Evolutionary conservation across 2,113 vertebrate species (phyloP), one percentile per base, ranked within the genome.

Genomic region (Ascaphus truei): DNA sequence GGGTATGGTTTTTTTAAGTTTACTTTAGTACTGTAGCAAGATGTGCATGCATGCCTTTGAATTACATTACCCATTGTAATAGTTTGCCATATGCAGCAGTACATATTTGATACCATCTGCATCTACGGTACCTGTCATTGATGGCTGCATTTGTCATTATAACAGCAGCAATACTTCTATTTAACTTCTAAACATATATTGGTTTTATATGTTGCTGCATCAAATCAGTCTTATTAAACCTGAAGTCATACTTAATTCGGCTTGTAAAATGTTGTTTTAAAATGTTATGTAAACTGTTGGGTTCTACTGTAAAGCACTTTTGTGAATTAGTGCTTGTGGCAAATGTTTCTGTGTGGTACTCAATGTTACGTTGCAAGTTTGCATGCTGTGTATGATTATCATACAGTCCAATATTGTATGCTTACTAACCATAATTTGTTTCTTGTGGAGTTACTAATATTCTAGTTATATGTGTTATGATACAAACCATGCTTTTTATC

Each of bases 1-100:
- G 92, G 95, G 95, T 99, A 98, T 93, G 96, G 89, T 93, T 34
- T 34, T 13, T 93, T 93, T 84, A 85, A 93, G 83, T 86, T 94
- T 93, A 85, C 84, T 88, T 84, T 90, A 83, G 85, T 82, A 76
- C 78, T n/a, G n/a, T n/a, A n/a, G n/a, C 83, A 77, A 81, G 82
- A 51, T 83, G 81, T 88, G 77, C 67, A 80, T 90, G 90, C 87
- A 88, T 90, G 86, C 80, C 23, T 64, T 78, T 60, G 56, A 39
- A 60, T 25, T 30, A 45, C n/a, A 3, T 13, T 33, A 30, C 39
- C 30, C 30, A 36, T 41, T 51, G 56, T 20, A 60, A 65, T 43
- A n/a, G 62, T 65, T 65, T 65, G 62, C 62, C 62, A 34, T 29
- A 16, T 9, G 48, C 34, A 39, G n/a, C n/a, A n/a, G n/a, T n/a